Base-by-base conservation (phyloP, 2,888 invertebrate genomes). In the Latheticus oryzae region DNA sequence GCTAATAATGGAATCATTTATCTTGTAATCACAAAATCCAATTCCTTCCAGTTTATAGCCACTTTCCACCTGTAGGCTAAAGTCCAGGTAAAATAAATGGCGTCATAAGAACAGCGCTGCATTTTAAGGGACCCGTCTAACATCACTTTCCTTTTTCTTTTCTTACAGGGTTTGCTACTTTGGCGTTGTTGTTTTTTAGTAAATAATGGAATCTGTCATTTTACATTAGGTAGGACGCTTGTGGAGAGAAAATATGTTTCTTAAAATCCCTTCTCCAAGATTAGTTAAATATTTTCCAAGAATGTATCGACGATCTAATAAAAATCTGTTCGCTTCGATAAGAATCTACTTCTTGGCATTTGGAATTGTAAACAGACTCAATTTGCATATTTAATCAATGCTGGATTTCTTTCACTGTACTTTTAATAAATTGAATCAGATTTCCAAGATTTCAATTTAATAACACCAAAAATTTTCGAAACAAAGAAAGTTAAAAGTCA, bases 141-240 rank as follows among this genome's bases (percentile, higher is more conserved):
- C 70, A 72, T 68, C 70, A 71, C 72, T 72, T 74, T 69, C 71
- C 72, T 73, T 70, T n/a, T 71, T 67, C 71, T 70, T 73, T 70
- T 71, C 73, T 75, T 77, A 77, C 78, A 76, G 74, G 72, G 74
- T 77, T 78, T 75, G 71, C 73, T 76, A 77, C 78, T 77, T 74
- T 74, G 68, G 70, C 72, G 71, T 73, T 74, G 77, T 78, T 78
- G 77, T 78, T 78, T 78, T 77, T 75, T 76, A 67, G 78, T 78
- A 78, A 79, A 79, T 79, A 79, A 79, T 78, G 78, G 78, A 77
- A 77, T 77, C 78, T 79, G 79, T 79, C 79, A 79, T 79, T 79
- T 79, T 76, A 75, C 76, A 78, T 79, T 79, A 78, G 75, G 69
- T 69, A 9, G 1, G 66, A 66, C 67, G 71, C 72, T 73, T 71